Evolutionary conservation across 2,113 vertebrate genomes (phyloP).

Genomic region (Planiliza haematocheilus): DNA sequence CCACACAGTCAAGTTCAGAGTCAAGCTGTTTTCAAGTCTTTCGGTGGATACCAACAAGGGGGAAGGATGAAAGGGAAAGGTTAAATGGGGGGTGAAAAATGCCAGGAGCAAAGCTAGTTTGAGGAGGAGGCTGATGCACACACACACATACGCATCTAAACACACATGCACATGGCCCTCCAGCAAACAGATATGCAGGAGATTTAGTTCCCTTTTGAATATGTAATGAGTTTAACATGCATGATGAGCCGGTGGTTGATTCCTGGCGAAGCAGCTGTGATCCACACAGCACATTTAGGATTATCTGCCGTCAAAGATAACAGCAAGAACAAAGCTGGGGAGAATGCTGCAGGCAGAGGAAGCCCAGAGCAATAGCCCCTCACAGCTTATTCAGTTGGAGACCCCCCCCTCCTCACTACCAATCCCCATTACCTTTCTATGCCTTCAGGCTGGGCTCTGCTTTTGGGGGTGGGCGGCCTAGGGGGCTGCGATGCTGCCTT

Average conservation of each 20-base stretch:
- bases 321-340: conserved; percentile 70
- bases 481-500: conserved; percentile 26
- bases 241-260: conserved; percentile 68
- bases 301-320: conserved; percentile 80
- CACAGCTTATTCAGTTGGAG: conserved; percentile 68
- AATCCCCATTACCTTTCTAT: conserved; percentile 64
- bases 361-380: conserved; percentile 51
- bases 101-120: conserved; percentile 42
- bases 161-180: conserved; percentile 48
- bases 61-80: conserved; percentile 43
- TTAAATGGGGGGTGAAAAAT: conserved; percentile 59
- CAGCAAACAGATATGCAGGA: conserved; percentile 68
- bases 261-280: conserved; percentile 70
- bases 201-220: conserved; percentile 77
- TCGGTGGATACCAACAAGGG: conserved; percentile 24
- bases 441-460: conserved; percentile 55
- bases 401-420: conserved; percentile 43
- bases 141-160: conserved; percentile 18
- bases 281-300: conserved; percentile 62
- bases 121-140: conserved; percentile 19
- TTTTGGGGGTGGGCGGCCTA: conserved; percentile 38
- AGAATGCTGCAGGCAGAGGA: conserved; percentile 62
- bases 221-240: conserved; percentile 78
- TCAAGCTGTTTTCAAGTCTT: conserved; percentile 44
- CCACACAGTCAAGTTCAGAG: conserved; percentile 22